phyloP scores from a whole-genome alignment of 2,797 vertebrate genomes.

The Muraenolepis orangiensis region DNA sequence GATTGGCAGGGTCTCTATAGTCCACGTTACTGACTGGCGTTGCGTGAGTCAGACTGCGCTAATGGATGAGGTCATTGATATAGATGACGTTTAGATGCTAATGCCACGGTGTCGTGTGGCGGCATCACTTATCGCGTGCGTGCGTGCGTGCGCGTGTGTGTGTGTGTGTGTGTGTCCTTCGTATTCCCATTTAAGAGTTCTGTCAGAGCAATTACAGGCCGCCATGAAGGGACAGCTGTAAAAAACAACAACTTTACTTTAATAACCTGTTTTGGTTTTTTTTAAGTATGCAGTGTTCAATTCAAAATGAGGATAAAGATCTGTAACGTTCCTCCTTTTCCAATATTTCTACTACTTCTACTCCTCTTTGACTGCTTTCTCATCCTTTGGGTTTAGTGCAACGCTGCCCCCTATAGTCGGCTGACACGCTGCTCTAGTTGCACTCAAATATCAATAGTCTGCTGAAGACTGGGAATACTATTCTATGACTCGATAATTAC shows the following conservation, averaged over 20 bases:
- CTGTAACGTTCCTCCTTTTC: not conserved
- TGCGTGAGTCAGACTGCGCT: slow-evolving; percentile 32
- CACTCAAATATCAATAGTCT: not conserved
- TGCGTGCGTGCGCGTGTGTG: too few species aligned
- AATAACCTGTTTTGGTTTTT: too few species aligned
- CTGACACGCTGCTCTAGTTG: not conserved
- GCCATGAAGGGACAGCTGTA: too few species aligned
- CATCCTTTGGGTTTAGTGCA: not conserved
- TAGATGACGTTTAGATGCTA: not conserved
- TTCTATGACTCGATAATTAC: not conserved
- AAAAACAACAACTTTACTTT: too few species aligned
- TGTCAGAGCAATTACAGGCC: not conserved
- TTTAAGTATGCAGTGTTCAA: not conserved
- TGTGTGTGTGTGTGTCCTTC: not conserved
- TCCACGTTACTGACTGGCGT: slow-evolving; percentile 10
- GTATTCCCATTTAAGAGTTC: not conserved
- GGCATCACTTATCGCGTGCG: too few species aligned
- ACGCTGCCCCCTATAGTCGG: not conserved
- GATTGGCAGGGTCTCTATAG: not conserved
- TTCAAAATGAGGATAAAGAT: not conserved
- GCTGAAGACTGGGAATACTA: not conserved
- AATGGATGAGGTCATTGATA: slow-evolving; percentile 6
- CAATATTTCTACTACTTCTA: too few species aligned
- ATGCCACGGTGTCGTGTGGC: slow-evolving; percentile 7
- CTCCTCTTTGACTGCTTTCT: not conserved